Percentiles rank a stretch among this genome's conserved stretches.
phyloP scores from a whole-genome alignment of 2,797 vertebrate species.

The Champsocephalus gunnari region DNA sequence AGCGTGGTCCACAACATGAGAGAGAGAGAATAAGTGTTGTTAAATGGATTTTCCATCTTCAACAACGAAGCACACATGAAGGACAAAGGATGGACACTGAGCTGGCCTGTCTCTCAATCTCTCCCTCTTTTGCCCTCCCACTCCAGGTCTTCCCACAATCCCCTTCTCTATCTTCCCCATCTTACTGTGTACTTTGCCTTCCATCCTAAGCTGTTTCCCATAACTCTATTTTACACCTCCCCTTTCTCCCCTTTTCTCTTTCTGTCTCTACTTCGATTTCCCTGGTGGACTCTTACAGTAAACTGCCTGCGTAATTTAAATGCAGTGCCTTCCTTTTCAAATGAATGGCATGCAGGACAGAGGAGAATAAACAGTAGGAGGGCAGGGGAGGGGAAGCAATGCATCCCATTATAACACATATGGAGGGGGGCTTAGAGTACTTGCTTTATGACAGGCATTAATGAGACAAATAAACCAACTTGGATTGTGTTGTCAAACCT shows the following conservation, averaged over 20 bases:
- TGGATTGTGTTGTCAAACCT: constrained; percentile 19
- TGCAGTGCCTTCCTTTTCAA: constrained; percentile 75
- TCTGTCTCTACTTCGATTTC: constrained; percentile 68
- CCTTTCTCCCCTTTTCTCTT: constrained; percentile 31
- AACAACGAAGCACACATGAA: constrained; percentile 47
- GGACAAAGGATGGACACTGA: constrained; percentile 26
- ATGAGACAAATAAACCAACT: constrained; percentile 39
- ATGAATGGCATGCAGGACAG: constrained; percentile 74
- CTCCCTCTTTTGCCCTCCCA: constrained; percentile 1
- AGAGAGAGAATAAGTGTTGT: background rate
- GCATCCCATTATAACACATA: constrained; percentile 69
- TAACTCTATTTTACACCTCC: constrained; percentile 61
- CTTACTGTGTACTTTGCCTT: constrained; percentile 65
- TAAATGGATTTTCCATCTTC: constrained; percentile 34
- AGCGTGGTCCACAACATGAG: constrained; percentile 21
- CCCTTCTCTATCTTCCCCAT: constrained; percentile 51
- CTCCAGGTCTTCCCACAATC: constrained; percentile 47
- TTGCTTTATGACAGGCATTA: constrained; percentile 17
- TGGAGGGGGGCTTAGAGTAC: constrained; percentile 37
- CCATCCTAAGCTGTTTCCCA: constrained; percentile 73
- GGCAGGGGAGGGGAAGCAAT: constrained; percentile 42
- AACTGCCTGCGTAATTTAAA: constrained; percentile 84
- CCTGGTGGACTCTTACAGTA: constrained; percentile 82
- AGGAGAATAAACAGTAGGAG: constrained; percentile 15
- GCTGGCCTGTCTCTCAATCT: constrained; percentile 13